Conservation (phyloP, 2,797 vertebrate species). For the Diglossa cyanea region DNA sequence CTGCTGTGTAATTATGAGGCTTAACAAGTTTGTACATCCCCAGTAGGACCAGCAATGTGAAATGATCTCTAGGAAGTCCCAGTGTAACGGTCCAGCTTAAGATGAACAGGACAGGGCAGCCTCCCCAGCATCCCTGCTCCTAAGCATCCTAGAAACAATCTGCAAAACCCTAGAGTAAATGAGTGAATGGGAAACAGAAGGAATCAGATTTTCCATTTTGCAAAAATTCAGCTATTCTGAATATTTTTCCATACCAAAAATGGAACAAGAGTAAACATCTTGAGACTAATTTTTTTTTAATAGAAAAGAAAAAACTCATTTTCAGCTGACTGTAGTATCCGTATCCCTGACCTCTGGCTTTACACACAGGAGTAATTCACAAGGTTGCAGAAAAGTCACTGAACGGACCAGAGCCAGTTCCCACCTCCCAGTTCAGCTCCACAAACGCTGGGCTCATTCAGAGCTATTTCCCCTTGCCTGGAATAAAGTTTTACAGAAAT, state of each 20-base stretch:
- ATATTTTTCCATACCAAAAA: background rate
- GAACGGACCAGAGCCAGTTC: background rate
- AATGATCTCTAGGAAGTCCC: background rate
- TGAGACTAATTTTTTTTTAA: background rate
- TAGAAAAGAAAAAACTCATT: rapidly evolving
- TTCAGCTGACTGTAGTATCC: background rate
- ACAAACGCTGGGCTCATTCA: background rate
- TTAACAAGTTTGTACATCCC: background rate
- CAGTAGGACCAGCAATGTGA: background rate
- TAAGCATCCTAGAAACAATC: background rate
- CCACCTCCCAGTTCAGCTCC: background rate
- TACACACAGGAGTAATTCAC: background rate
- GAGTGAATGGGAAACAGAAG: background rate
- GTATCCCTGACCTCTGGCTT: background rate
- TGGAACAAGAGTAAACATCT: background rate
- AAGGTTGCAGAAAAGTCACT: background rate
- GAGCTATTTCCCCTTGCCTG: background rate
- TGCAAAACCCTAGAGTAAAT: background rate
- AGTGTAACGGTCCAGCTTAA: rapidly evolving
- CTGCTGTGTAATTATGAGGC: background rate
- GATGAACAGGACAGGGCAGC: rapidly evolving
- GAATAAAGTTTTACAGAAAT: background rate
- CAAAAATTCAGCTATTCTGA: background rate
- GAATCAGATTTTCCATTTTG: background rate
- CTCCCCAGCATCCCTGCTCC: background rate